Evolutionary conservation across 2,888 invertebrate genomes (phyloP).

Genomic region (Lycophotia porphyrea): DNA sequence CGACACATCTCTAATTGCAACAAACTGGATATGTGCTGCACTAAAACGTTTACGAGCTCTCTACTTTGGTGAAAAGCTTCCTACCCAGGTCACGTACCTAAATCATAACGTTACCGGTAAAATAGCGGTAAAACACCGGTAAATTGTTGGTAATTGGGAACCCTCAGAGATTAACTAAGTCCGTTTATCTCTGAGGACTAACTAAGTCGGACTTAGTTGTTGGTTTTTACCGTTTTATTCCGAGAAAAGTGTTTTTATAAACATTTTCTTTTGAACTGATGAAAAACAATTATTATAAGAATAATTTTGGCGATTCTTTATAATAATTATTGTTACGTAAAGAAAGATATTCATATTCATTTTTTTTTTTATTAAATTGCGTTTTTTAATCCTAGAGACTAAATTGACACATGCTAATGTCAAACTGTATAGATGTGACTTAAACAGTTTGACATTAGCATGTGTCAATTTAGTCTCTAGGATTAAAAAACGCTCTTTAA

Average conservation of each 20-base stretch:
- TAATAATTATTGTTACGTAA: neutral
- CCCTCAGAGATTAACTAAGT: neutral
- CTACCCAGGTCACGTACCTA: constrained; percentile 63
- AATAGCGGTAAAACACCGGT: constrained; percentile 33
- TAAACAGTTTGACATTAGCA: too few relatives aligned
- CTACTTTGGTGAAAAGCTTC: constrained; percentile 39
- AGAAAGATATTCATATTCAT: neutral
- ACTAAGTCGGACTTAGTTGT: neutral
- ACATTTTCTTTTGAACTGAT: neutral
- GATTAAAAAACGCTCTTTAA: too few relatives aligned
- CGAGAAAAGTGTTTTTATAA: neutral
- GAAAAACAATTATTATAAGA: neutral
- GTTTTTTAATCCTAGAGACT: too few relatives aligned
- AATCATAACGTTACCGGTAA: constrained; percentile 63
- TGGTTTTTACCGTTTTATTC: neutral
- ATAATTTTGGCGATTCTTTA: neutral
- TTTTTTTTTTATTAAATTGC: too few relatives aligned
- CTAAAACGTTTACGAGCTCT: constrained; percentile 51
- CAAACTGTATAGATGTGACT: too few relatives aligned
- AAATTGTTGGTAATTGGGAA: constrained; percentile 49
- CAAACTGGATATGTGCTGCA: constrained; percentile 54
- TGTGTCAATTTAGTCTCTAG: too few relatives aligned
- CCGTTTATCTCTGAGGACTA: too few relatives aligned
- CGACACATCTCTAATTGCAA: constrained; percentile 25
- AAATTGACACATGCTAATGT: too few relatives aligned